These are phyloP conservation scores for Molorchus minor DNA, from an alignment of 2,888 invertebrate genomes.

Conservation along the genomic window DNA sequence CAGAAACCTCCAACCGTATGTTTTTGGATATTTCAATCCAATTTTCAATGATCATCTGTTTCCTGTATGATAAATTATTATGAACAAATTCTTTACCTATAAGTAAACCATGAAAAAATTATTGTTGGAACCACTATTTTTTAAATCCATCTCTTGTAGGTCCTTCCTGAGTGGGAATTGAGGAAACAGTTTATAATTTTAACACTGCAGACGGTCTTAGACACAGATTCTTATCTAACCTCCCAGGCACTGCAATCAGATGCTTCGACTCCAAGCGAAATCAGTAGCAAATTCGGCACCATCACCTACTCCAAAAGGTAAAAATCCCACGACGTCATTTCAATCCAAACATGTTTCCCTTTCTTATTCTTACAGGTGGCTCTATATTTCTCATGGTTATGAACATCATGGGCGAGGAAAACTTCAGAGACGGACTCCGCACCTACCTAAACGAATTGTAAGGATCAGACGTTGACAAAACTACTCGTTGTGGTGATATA, in stretches of 20 bases:
- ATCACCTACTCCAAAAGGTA: slow-evolving; percentile 69
- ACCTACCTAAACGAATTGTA: slow-evolving; percentile 58
- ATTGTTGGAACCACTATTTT: too few relatives aligned
- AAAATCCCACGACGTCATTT: background rate
- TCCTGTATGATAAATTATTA: too few relatives aligned
- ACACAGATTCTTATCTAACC: slow-evolving; percentile 66
- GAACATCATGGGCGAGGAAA: slow-evolving; percentile 66
- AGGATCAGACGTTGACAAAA: background rate
- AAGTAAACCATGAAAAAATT: too few relatives aligned
- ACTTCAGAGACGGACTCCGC: slow-evolving; percentile 66
- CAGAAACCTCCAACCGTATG: too few relatives aligned
- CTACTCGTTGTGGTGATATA: too few relatives aligned
- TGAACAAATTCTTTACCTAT: too few relatives aligned
- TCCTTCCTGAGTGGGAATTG: slow-evolving; percentile 37
- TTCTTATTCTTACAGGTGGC: slow-evolving; percentile 34
- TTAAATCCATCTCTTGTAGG: too few relatives aligned
- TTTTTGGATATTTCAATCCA: too few relatives aligned
- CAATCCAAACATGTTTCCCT: background rate
- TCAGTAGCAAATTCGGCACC: slow-evolving; percentile 67
- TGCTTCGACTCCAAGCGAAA: slow-evolving; percentile 64
- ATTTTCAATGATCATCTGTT: too few relatives aligned
- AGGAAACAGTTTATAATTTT: slow-evolving; percentile 44
- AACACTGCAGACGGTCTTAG: slow-evolving; percentile 61
- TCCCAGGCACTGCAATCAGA: slow-evolving; percentile 71
- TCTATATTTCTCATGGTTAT: slow-evolving; percentile 70